Base-by-base conservation (phyloP, 92 coral and sea anemone genomes). In the Epizoanthus stellaris region DNA sequence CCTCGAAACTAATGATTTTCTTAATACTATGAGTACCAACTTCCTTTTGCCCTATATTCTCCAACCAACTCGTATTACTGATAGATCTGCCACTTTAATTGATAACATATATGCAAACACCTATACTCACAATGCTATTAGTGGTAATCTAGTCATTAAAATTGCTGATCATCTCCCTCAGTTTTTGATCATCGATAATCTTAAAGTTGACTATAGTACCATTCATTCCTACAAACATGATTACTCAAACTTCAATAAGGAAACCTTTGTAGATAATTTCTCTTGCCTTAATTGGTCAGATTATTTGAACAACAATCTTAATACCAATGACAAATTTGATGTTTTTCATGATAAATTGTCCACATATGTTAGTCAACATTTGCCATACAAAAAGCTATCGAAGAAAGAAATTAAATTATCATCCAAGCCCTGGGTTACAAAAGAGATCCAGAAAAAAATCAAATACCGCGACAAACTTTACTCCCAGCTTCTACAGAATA, bases 81-180 rank as follows among this genome's bases (percentile, higher is more conserved):
- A 66, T 34, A n/a, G 30, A 66, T 67, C 49, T 43, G 62, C 90
- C 20, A 75, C 88, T 38, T 38, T 90, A 6, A 86, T 90, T 73
- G 93, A 90, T 23, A 90, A 86, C 39, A 89, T 85, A 20, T 84
- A 81, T 56, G 57, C 67, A 6, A 88, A 90, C 81, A 80, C 87
- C 17, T 4, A 73, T n/a, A 86, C 72, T 43, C 83, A 86, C 67
- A 65, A 70, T 66, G 74, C 69, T 47, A 86, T 86, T 21, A 86
- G 88, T 86, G 90, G 90, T 11, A 90, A 90, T 82, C 23, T 82
- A 58, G 85, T 81, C n/a, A 74, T 65, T 62, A 80, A 73, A 52
- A 52, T 82, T 17, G 68, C 88, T 34, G 93, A 82, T 69, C 93
- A 75, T 65, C 80, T 90, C 16, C 87, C 93, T 19, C 82, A 74